Conservation (phyloP, 2,797 vertebrate species). For the Synanceia verrucosa region DNA sequence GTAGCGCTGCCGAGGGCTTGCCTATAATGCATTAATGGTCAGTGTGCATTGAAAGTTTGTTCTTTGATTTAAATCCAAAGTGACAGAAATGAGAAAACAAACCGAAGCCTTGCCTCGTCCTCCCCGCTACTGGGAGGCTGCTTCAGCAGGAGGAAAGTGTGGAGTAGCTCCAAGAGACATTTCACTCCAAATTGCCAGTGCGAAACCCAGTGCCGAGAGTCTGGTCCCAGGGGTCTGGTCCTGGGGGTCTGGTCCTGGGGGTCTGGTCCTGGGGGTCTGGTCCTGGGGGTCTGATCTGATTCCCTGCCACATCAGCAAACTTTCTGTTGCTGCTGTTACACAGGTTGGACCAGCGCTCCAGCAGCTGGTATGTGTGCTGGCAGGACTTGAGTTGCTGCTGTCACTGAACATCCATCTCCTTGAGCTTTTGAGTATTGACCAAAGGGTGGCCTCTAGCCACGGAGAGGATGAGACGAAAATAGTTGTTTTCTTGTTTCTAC, state of each 20-base stretch:
- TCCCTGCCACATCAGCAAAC: too few species aligned
- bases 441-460: background rate
- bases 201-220: background rate
- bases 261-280: background rate
- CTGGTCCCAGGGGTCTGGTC: too few species aligned
- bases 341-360: background rate
- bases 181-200: background rate
- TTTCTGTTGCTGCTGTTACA: background rate
- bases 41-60: background rate
- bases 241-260: background rate
- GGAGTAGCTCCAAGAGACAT: background rate
- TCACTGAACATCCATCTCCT: too few species aligned
- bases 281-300: background rate
- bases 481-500: background rate
- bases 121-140: background rate
- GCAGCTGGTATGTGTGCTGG: background rate
- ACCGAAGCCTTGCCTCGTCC: background rate
- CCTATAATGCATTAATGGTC: background rate
- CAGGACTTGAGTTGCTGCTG: background rate
- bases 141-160: background rate
- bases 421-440: too few species aligned
- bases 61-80: background rate
- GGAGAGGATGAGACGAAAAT: background rate
- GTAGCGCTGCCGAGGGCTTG: background rate
- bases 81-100: background rate